A percentile compares a stretch with the other conserved stretches of the same genome.
phyloP scores from a whole-genome alignment of 2,797 vertebrate species.

The Hafferia zeledoni region DNA sequence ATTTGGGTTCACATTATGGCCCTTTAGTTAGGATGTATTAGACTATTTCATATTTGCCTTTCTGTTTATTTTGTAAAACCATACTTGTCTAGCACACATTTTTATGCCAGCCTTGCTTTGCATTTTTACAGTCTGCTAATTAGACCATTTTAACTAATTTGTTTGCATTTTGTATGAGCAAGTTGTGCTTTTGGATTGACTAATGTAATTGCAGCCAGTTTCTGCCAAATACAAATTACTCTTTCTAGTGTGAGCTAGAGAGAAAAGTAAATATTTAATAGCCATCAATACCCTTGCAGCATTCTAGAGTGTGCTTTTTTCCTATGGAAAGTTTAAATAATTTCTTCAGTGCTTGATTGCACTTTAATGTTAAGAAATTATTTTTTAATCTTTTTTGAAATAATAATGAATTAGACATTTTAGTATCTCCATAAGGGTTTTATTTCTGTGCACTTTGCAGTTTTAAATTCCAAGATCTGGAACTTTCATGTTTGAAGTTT shows the following conservation, averaged over 20 bases:
- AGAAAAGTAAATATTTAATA: slow-evolving; percentile 89
- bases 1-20: neutral
- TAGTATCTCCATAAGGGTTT: slow-evolving; percentile 56
- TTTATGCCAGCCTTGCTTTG: slow-evolving; percentile 82
- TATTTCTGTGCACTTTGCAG: slow-evolving; percentile 70
- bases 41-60: slow-evolving; percentile 61
- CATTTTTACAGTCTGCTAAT: slow-evolving; percentile 85
- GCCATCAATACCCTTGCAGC: slow-evolving; percentile 82
- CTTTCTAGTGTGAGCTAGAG: slow-evolving; percentile 81
- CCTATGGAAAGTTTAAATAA: slow-evolving; percentile 79
- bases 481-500: slow-evolving; percentile 44
- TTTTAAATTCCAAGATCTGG: slow-evolving; percentile 57
- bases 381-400: slow-evolving; percentile 79
- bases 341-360: slow-evolving; percentile 78
- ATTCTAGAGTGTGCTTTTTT: slow-evolving; percentile 70
- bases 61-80: slow-evolving; percentile 69
- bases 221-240: slow-evolving; percentile 86
- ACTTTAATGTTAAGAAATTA: slow-evolving; percentile 79
- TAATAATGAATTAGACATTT: slow-evolving; percentile 76
- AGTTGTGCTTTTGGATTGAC: slow-evolving; percentile 87
- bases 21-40: slow-evolving; percentile 36
- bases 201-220: slow-evolving; percentile 85
- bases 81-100: slow-evolving; percentile 68
- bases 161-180: slow-evolving; percentile 88
- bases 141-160: slow-evolving; percentile 89